Evolutionary conservation across 2,113 vertebrate species (phyloP).

Genomic region (Bufo gargarizans): DNA sequence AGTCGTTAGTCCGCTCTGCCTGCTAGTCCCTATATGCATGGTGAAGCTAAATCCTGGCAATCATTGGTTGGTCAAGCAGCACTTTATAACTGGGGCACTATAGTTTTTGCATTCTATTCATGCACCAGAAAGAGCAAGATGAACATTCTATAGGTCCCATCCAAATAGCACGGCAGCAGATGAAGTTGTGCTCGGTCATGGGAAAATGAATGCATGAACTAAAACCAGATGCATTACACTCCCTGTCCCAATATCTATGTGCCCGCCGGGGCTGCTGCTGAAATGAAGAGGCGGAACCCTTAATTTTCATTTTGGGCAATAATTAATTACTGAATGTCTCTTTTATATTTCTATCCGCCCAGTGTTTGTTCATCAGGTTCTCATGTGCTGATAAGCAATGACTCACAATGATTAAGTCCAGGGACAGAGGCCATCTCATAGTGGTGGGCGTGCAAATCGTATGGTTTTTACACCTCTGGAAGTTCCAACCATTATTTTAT

Average conservation of each 20-base stretch:
- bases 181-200: too few relatives aligned
- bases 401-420: neutral
- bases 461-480: neutral
- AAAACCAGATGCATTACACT: neutral
- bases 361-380: constrained; percentile 10
- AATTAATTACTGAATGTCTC: neutral
- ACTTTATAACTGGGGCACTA: too few relatives aligned
- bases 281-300: neutral
- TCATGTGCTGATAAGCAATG: neutral
- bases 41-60: too few relatives aligned
- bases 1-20: too few relatives aligned
- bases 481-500: too few relatives aligned
- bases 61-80: too few relatives aligned
- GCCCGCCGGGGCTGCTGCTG: neutral
- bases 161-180: too few relatives aligned
- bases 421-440: neutral
- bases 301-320: neutral
- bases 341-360: neutral
- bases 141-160: neutral
- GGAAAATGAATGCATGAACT: too few relatives aligned
- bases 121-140: neutral
- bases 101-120: too few relatives aligned
- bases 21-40: too few relatives aligned
- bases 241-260: neutral
- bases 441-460: neutral